Conservation (phyloP, 2,888 invertebrate species). For the Aelia acuminata region DNA sequence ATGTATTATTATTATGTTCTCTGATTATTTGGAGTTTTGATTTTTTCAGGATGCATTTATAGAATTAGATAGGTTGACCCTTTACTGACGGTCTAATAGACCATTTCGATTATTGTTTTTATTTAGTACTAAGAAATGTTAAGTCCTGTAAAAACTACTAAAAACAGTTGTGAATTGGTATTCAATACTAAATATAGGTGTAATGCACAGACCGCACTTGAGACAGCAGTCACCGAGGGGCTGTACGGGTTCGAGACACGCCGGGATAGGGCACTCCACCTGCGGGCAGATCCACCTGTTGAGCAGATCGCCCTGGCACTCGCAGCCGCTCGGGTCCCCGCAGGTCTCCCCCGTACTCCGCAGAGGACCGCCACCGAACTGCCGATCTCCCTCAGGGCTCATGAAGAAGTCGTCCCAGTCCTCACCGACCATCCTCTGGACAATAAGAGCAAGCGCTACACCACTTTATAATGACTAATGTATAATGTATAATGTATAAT, state of each 20-base stretch:
- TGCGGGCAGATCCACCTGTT: constrained; percentile 63
- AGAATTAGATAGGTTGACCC: no score
- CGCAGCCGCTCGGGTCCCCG: constrained; percentile 63
- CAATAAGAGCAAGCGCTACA: not conserved
- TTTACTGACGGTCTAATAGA: no score
- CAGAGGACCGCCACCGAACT: constrained; percentile 55
- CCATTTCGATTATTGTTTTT: no score
- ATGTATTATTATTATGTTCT: no score
- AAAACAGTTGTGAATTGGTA: no score
- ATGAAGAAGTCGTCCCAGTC: constrained; percentile 60
- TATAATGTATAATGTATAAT: no score
- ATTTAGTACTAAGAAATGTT: no score
- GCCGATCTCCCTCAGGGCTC: constrained; percentile 60
- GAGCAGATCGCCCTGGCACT: constrained; percentile 64
- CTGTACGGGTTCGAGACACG: constrained; percentile 65
- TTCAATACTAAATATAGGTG: no score
- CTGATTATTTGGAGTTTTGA: no score
- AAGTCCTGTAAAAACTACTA: no score
- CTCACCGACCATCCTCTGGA: constrained; percentile 59
- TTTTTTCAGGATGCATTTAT: no score
- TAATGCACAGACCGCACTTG: constrained; percentile 65
- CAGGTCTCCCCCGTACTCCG: constrained; percentile 61
- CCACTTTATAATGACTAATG: no score
- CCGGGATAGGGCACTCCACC: constrained; percentile 60
- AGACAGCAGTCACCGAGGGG: constrained; percentile 66